Conservation (phyloP, 35 echinoderm and acorn worm species). For the Diadema setosum region DNA sequence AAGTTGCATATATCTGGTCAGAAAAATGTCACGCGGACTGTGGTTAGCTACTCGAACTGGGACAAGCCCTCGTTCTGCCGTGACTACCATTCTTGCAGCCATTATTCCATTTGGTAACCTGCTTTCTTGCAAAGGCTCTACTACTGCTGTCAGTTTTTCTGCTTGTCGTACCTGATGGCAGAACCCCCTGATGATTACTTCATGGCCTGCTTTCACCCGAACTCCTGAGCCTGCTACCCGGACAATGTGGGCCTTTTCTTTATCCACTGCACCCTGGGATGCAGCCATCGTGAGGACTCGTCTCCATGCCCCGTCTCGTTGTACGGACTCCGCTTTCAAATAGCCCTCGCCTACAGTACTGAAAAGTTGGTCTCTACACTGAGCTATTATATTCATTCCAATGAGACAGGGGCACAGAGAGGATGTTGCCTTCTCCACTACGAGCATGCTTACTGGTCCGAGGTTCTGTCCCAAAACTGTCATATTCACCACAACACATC, state of each 20-base stretch:
- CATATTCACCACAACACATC: neutral
- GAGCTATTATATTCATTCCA: neutral
- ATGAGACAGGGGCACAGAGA: neutral
- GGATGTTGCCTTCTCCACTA: neutral
- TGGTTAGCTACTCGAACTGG: neutral
- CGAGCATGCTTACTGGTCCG: neutral
- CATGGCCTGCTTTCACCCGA: neutral
- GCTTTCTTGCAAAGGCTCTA: neutral
- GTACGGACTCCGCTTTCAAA: neutral
- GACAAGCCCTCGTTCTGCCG: neutral
- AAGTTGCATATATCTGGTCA: neutral
- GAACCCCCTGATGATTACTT: neutral
- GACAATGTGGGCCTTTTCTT: neutral
- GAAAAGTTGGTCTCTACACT: neutral
- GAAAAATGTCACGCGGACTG: neutral
- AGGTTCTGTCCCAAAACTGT: neutral
- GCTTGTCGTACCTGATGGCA: neutral
- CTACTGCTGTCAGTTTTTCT: neutral
- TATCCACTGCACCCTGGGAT: neutral
- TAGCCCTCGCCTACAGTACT: neutral
- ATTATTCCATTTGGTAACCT: neutral
- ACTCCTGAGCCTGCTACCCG: neutral
- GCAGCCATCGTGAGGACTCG: neutral
- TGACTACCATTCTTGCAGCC: neutral
- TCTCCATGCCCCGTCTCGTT: neutral